Percentiles rank a stretch among this genome's conserved stretches.
phyloP scores from a whole-genome alignment of 2,113 vertebrate genomes.

The Salminus brasiliensis region DNA sequence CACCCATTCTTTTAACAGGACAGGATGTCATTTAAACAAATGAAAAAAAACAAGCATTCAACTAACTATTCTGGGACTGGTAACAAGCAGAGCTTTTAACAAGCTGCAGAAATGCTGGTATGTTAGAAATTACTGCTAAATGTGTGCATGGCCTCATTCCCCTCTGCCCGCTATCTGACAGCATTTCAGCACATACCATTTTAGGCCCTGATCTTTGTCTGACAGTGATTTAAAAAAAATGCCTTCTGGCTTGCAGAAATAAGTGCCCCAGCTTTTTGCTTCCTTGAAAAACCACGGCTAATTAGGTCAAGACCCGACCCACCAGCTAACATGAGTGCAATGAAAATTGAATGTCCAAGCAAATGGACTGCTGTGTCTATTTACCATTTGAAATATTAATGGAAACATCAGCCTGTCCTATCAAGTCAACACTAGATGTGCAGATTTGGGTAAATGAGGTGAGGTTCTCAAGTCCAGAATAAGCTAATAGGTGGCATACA shows the following conservation, averaged over 20 bases:
- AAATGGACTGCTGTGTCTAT: conserved; percentile 42
- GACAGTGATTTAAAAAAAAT: conserved; percentile 32
- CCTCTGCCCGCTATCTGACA: conserved; percentile 31
- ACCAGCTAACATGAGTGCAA: conserved; percentile 26
- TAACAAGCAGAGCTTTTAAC: conserved; percentile 53
- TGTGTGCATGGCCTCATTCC: conserved; percentile 31
- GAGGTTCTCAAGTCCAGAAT: neutral
- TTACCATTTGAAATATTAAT: conserved; percentile 43
- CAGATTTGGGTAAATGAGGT: conserved; percentile 8
- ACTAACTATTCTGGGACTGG: conserved; percentile 35
- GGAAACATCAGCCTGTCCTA: conserved; percentile 43
- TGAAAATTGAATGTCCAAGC: conserved; percentile 31
- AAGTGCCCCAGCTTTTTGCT: conserved; percentile 2
- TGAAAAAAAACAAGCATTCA: neutral
- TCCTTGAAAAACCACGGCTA: conserved; percentile 32
- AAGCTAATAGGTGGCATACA: neutral
- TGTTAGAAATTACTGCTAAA: conserved; percentile 44
- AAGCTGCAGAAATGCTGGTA: conserved; percentile 30
- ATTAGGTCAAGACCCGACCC: conserved; percentile 38
- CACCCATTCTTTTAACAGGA: conserved; percentile 37
- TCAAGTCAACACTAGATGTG: conserved; percentile 20
- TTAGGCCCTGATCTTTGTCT: conserved; percentile 26
- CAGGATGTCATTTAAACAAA: conserved; percentile 39
- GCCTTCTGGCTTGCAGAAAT: conserved; percentile 3
- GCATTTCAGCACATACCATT: conserved; percentile 29